These are phyloP conservation scores for Hydrolagus colliei DNA, from an alignment of 2,797 vertebrate species.

Conservation along the genomic window DNA sequence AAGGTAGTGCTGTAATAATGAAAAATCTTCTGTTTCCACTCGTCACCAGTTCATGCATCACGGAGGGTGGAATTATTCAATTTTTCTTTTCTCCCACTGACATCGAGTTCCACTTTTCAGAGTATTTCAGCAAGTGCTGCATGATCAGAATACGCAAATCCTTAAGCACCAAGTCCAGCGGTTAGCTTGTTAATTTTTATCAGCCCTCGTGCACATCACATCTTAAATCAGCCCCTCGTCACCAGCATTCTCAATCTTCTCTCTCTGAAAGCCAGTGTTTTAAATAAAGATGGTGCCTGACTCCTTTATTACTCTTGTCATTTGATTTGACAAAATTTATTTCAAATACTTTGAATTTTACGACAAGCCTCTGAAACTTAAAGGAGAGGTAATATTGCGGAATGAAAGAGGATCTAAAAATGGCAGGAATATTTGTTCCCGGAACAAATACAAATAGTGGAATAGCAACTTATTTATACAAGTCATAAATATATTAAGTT, in stretches of 20 bases:
- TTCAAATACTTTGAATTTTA: neutral
- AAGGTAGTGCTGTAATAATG: no score
- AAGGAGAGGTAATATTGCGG: neutral
- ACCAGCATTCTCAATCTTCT: neutral
- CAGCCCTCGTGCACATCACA: neutral
- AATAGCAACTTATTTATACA: neutral
- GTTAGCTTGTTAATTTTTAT: neutral
- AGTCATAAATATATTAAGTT: conserved; percentile 10
- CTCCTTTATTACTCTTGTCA: conserved; percentile 4
- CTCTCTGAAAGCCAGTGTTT: neutral
- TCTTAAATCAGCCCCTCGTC: neutral
- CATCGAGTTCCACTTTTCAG: neutral
- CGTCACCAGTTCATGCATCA: neutral
- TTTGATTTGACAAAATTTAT: conserved; percentile 17
- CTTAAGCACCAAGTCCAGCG: neutral
- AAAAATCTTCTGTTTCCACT: no score
- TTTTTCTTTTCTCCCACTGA: neutral
- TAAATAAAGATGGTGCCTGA: conserved; percentile 1
- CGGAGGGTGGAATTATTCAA: neutral
- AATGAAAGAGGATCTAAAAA: neutral
- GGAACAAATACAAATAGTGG: conserved; percentile 8
- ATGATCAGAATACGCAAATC: neutral
- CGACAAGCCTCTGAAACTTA: neutral
- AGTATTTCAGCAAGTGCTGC: neutral
- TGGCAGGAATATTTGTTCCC: neutral